Percentiles rank a stretch among this genome's conserved stretches.
phyloP scores from a whole-genome alignment of 2,113 vertebrate species.

The Tyto alba region DNA sequence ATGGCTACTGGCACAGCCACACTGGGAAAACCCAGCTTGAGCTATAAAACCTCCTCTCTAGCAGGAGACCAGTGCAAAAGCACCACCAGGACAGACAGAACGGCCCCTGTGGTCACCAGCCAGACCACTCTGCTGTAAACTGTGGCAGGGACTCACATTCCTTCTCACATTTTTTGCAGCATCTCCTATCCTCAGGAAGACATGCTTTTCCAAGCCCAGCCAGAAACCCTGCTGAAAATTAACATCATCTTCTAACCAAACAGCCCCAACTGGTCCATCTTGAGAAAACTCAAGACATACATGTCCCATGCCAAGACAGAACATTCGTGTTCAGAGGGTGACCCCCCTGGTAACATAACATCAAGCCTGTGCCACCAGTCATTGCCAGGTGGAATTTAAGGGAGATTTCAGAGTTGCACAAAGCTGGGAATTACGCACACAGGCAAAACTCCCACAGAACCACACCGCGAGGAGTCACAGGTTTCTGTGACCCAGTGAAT shows the following conservation, averaged over 20 bases:
- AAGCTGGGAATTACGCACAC: background rate
- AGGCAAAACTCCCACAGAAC: background rate
- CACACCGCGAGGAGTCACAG: fast-evolving
- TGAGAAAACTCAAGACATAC: background rate
- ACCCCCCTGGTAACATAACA: background rate
- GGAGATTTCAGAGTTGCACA: background rate
- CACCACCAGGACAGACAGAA: background rate
- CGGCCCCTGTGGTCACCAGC: background rate
- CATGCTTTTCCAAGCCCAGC: background rate
- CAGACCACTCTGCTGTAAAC: background rate
- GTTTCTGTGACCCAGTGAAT: background rate
- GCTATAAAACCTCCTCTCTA: background rate
- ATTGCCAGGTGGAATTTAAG: fast-evolving
- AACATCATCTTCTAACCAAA: background rate
- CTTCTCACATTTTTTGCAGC: background rate
- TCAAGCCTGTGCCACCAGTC: background rate
- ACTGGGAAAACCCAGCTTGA: background rate
- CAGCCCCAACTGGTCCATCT: background rate
- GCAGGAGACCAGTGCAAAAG: background rate
- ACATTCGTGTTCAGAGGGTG: fast-evolving
- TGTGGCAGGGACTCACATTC: background rate
- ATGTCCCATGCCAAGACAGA: background rate
- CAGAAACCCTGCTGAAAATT: background rate
- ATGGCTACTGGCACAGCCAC: fast-evolving
- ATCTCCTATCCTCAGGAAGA: background rate